Base-by-base conservation (phyloP, 2,888 invertebrate genomes). In the Aphidoletes aphidimyza region DNA sequence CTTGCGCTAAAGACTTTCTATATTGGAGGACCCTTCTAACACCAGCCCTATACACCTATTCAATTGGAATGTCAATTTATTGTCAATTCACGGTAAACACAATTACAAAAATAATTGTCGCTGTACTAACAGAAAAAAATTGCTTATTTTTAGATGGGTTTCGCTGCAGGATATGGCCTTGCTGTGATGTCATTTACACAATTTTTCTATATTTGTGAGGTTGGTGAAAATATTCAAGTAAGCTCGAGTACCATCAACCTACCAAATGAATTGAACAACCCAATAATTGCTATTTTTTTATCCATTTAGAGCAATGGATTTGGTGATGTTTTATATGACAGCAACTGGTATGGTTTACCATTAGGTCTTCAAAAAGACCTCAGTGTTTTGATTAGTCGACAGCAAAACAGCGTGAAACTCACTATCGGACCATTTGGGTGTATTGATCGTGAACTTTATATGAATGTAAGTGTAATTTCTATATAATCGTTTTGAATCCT, bases 221-320 rank as follows among this genome's bases (percentile, higher is more conserved):
- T 26, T 54, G 54, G 54, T 5, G 22, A 54, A 22, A 2, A 17
- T 54, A 11, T 54, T 2, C 22, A 54, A 14, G 54, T 54, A 54
- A 47, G 2, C 17, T 47, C 39, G 5, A 11, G 11, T 39, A 8
- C 5, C 11, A n/a, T n/a, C n/a, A n/a, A n/a, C 11, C 5, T 39
- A n/a, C n/a, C n/a, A n/a, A n/a, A n/a, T n/a, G n/a, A n/a, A n/a
- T n/a, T n/a, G n/a, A n/a, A n/a, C n/a, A n/a, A 39, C 5, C 11
- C 11, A 39, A 39, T 39, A 39, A 39, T 8, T 39, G 89, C 88
- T 95, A 95, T 9, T 98, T 98, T n/a, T n/a, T n/a, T 88, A 98
- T n/a, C 95, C 5, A 8, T n/a, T n/a, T 54, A n/a, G 54, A 26
- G 22, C 26, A 54, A 54, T 54, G 54, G 22, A 22, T 54, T 54